Conservation (phyloP, 2,113 vertebrate species). For the Sula dactylatra region DNA sequence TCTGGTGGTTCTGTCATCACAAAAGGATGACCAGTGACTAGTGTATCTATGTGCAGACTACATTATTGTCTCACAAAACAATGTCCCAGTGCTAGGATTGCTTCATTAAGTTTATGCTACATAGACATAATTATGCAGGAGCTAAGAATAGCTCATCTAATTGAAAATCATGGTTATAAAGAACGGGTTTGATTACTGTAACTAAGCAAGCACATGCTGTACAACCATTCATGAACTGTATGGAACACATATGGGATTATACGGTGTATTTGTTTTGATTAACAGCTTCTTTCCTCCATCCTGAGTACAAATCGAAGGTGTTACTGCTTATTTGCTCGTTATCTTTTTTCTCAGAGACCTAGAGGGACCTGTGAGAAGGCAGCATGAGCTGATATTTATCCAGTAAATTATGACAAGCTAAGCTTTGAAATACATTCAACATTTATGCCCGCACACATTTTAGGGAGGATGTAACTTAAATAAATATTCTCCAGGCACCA, state of each 20-base stretch:
- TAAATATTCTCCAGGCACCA: conserved; percentile 35
- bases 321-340: background rate
- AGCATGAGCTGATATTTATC: background rate
- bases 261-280: background rate
- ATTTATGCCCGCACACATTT: conserved; percentile 22
- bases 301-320: background rate
- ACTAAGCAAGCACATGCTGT: background rate
- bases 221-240: conserved; percentile 28
- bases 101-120: conserved; percentile 52
- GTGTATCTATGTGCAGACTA: conserved; percentile 25
- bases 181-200: conserved; percentile 18
- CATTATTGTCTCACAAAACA: conserved; percentile 24
- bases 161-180: conserved; percentile 58
- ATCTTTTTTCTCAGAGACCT: background rate
- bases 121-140: conserved; percentile 32
- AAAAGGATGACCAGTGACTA: conserved; percentile 14
- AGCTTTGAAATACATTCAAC: conserved; percentile 2
- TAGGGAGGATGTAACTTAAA: conserved; percentile 32
- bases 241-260: background rate
- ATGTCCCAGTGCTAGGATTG: conserved; percentile 16
- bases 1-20: conserved; percentile 2
- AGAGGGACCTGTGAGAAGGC: background rate
- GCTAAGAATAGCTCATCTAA: conserved; percentile 61
- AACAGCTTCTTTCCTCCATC: background rate
- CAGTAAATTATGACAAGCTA: background rate